Base-by-base conservation (phyloP, 2,888 invertebrate genomes). In the Pristionchus fissidentatus region DNA sequence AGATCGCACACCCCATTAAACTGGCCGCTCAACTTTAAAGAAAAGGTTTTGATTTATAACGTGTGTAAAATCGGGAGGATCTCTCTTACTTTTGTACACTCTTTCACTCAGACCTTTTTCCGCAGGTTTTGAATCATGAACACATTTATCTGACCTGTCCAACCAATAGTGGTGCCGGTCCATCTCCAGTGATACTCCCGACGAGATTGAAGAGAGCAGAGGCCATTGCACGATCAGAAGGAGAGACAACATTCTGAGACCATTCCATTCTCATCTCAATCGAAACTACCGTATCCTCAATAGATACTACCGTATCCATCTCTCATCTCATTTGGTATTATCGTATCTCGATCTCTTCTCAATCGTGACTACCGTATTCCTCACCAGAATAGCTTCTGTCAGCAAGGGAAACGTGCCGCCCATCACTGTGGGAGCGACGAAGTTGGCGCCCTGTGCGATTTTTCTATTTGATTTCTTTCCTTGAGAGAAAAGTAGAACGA, bases 121-220 rank as follows among this genome's bases (percentile, higher is more conserved):
- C 8, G 15, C n/a, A n/a, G n/a, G n/a, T n/a, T n/a, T 10, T 10
- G 49, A 49, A 49, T 49, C 49, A 19, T 19, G 22, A 29, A 26
- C 32, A 15, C 60, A 7, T 8, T 8, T 2, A 7, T 8, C 32
- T 60, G 7, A 49, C 77, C 77, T 77, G 49, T 77, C 77, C 77
- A 3, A 49, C 52, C 7, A 77, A 32, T 19, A 22, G 49, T 3
- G 77, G 77, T 7, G 41, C 77, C n/a, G 77, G 77, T 19, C 43
- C 77, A 77, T 77, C 77, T 26, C 70, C 70, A 22, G 41, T 73
- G 5, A 77, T 35, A 77, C 49, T 49, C 77, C 29, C 32, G 19
- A 52, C 15, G 5, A 77, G 29, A 77, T 77, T 77, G 77, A 77
- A 52, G 52, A 77, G 49, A 43, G 77, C 77, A 32, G 46, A 38